phyloP scores from a whole-genome alignment of 2,797 vertebrate species.

The Apodemus agrarius region DNA sequence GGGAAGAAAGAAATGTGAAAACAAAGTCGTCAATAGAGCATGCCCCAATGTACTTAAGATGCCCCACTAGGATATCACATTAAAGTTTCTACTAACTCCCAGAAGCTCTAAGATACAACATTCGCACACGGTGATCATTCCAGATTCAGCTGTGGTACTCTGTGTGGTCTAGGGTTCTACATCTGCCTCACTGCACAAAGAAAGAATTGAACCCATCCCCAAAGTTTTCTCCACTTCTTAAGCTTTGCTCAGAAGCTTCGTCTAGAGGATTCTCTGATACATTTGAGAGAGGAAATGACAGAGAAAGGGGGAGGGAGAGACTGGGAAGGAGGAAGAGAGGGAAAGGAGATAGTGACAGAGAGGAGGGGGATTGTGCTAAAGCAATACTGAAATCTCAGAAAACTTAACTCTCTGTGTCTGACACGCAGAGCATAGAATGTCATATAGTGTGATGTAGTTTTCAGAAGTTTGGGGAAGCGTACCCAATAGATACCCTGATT shows the following conservation, averaged over 20 bases:
- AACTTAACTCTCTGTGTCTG: neutral
- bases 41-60: neutral
- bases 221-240: neutral
- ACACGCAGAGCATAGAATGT: rapidly evolving
- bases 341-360: neutral
- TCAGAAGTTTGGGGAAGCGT: too few species aligned
- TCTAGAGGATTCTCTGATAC: neutral
- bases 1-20: neutral
- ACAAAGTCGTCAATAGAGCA: neutral
- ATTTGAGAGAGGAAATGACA: neutral
- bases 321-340: neutral
- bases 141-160: too few species aligned
- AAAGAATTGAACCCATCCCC: neutral
- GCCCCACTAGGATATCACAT: neutral
- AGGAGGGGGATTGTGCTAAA: neutral
- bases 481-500: too few species aligned
- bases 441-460: neutral
- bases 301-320: neutral
- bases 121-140: too few species aligned
- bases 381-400: neutral
- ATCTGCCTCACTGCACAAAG: too few species aligned
- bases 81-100: neutral
- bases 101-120: neutral
- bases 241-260: neutral
- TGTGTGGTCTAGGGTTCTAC: neutral